Conservation (phyloP, 30 jellyfish, hydroid and myxozoan genomes). For the Turritopsis dohrnii region DNA sequence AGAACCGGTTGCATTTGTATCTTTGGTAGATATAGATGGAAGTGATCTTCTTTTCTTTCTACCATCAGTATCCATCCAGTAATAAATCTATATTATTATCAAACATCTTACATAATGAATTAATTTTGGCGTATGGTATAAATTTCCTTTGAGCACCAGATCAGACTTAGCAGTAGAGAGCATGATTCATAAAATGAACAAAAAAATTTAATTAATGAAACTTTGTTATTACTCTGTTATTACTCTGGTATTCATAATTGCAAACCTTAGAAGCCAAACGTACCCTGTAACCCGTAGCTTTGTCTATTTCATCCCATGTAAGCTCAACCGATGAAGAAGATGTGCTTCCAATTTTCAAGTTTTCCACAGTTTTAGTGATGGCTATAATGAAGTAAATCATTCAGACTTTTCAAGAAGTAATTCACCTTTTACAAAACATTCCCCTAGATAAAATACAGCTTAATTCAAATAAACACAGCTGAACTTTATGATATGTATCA, state of each 20-base stretch:
- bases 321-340: slow-evolving; percentile 12
- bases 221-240: background rate
- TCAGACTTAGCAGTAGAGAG: too few relatives aligned
- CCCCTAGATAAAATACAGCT: too few relatives aligned
- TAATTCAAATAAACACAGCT: too few relatives aligned
- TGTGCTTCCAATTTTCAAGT: background rate
- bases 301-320: slow-evolving; percentile 23
- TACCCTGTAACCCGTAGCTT: slow-evolving; percentile 22
- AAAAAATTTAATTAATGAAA: too few relatives aligned
- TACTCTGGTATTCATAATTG: background rate
- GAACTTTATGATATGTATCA: too few relatives aligned
- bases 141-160: too few relatives aligned
- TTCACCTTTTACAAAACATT: too few relatives aligned
- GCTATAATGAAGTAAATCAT: background rate
- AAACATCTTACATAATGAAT: too few relatives aligned
- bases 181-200: too few relatives aligned
- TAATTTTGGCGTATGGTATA: too few relatives aligned
- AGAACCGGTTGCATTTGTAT: background rate
- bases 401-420: too few relatives aligned
- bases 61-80: background rate
- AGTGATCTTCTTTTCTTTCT: background rate
- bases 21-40: background rate
- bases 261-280: background rate
- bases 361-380: background rate
- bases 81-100: too few relatives aligned